phyloP scores from a whole-genome alignment of 2,113 vertebrate genomes.

The Platycercus adscitus region DNA sequence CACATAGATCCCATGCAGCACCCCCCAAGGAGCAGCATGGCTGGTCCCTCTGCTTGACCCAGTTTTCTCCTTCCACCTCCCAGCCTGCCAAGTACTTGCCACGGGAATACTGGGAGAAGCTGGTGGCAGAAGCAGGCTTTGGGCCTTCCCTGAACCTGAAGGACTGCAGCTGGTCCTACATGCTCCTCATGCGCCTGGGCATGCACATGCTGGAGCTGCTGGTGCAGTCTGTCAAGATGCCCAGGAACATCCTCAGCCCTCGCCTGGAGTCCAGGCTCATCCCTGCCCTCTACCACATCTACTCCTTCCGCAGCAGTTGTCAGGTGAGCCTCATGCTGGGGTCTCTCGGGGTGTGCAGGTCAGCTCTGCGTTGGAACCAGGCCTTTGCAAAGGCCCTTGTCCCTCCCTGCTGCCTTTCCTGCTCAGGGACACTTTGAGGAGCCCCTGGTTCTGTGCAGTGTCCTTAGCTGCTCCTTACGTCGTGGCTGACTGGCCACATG shows the following conservation, averaged over 20 bases:
- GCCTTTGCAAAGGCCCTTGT: neutral
- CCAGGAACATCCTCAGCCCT: constrained; percentile 70
- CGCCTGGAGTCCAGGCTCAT: constrained; percentile 69
- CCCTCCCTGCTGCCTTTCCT: neutral
- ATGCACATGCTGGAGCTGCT: constrained; percentile 87
- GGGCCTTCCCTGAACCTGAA: constrained; percentile 72
- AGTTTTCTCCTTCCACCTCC: neutral
- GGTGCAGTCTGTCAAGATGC: constrained; percentile 83
- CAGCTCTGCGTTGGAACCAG: neutral
- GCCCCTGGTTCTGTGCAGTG: neutral
- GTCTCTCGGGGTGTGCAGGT: neutral
- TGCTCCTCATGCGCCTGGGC: constrained; percentile 82
- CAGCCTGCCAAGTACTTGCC: constrained; percentile 79
- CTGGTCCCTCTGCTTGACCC: neutral
- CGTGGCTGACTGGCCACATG: neutral
- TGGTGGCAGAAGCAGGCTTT: constrained; percentile 72
- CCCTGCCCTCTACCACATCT: constrained; percentile 92
- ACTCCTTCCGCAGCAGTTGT: constrained; percentile 85
- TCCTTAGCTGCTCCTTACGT: accelerated
- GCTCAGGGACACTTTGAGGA: neutral
- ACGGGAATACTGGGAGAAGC: constrained; percentile 83
- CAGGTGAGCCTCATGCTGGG: constrained; percentile 72
- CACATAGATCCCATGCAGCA: neutral
- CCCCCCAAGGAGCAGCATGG: accelerated
- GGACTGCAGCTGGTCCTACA: constrained; percentile 78